A percentile compares a stretch with the other conserved stretches of the same genome.
Evolutionary conservation across 2,113 vertebrate genomes (phyloP).

Genomic region (Antennarius striatus): DNA sequence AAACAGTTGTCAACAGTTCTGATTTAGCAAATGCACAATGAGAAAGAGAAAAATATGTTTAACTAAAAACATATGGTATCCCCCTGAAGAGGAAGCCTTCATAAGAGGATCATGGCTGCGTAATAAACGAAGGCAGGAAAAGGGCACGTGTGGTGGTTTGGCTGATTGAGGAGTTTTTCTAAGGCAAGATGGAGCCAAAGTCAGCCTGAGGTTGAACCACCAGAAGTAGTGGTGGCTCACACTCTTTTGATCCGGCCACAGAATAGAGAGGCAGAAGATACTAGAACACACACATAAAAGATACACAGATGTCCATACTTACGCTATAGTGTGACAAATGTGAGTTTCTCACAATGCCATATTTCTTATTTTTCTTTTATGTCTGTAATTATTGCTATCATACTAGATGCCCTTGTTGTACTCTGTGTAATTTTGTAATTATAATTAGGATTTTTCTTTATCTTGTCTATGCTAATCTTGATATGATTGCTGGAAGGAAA

Average conservation of each 20-base stretch:
- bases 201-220: background rate
- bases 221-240: too few species aligned
- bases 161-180: slow-evolving; percentile 68
- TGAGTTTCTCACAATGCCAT: slow-evolving; percentile 54
- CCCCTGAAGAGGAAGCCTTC: slow-evolving; percentile 84
- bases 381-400: slow-evolving; percentile 73
- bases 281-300: slow-evolving; percentile 7
- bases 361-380: slow-evolving; percentile 69
- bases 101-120: slow-evolving; percentile 75
- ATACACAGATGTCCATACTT: background rate
- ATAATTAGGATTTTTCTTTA: slow-evolving; percentile 68
- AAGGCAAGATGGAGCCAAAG: slow-evolving; percentile 44
- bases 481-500: slow-evolving; percentile 69
- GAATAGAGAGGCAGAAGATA: background rate
- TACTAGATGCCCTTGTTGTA: slow-evolving; percentile 63
- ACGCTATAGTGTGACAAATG: slow-evolving; percentile 49
- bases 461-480: slow-evolving; percentile 66
- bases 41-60: slow-evolving; percentile 94
- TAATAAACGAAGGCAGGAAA: slow-evolving; percentile 77
- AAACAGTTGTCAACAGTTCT: slow-evolving; percentile 86
- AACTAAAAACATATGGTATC: slow-evolving; percentile 97
- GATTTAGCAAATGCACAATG: slow-evolving; percentile 88
- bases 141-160: slow-evolving; percentile 80
- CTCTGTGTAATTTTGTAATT: slow-evolving; percentile 74
- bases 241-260: slow-evolving; percentile 51